A percentile compares a stretch with the other conserved stretches of the same genome.
These are phyloP conservation scores for Paracyclopina nana DNA, from an alignment of 1,140 invertebrate genomes.

Conservation along the genomic window DNA sequence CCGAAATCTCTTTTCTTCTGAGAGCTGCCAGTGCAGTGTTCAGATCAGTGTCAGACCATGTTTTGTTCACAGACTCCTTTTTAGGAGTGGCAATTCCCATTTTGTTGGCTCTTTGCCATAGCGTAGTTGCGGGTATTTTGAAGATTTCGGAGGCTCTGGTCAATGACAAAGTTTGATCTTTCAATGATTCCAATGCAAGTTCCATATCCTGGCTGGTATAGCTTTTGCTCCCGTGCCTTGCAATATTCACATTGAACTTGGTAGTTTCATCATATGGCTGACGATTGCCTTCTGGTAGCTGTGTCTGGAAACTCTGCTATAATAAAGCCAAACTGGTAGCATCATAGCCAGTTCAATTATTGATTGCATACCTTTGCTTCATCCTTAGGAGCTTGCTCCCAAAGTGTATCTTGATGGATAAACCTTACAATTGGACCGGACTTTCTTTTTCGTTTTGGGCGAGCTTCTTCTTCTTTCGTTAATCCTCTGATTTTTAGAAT, in stretches of 20 bases:
- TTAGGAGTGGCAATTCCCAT: conserved; percentile 58
- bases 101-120: conserved; percentile 63
- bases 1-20: conserved; percentile 57
- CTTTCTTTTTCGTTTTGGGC: too few relatives aligned
- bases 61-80: conserved; percentile 62
- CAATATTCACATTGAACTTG: conserved; percentile 18
- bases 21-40: conserved; percentile 55
- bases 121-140: conserved; percentile 66
- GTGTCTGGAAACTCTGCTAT: too few relatives aligned
- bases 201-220: conserved; percentile 78
- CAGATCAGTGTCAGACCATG: conserved; percentile 64
- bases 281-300: too few relatives aligned
- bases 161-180: conserved; percentile 63
- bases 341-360: too few relatives aligned
- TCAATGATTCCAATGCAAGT: conserved; percentile 54
- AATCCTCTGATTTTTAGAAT: too few relatives aligned
- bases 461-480: too few relatives aligned
- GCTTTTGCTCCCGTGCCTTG: conserved; percentile 33
- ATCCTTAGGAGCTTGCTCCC: too few relatives aligned
- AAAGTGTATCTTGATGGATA: too few relatives aligned
- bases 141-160: conserved; percentile 62
- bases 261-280: too few relatives aligned
- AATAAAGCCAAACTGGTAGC: too few relatives aligned
- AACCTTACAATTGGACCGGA: too few relatives aligned
- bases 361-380: too few relatives aligned